These are phyloP conservation scores for Trinorchestia longiramus DNA, from an alignment of 1,140 invertebrate genomes.

Conservation along the genomic window DNA sequence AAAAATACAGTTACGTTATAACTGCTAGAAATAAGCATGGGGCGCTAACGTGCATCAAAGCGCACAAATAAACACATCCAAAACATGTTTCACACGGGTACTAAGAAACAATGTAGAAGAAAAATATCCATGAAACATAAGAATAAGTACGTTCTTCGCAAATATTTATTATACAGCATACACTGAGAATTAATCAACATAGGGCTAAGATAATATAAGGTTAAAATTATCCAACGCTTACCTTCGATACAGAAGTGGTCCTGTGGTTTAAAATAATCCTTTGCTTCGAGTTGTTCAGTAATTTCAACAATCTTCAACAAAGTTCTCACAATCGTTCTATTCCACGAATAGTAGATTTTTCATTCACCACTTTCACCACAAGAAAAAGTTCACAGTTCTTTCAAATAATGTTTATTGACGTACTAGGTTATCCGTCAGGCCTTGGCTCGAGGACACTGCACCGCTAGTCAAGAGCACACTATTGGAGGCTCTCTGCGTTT, in stretches of 20 bases:
- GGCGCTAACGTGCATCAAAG: neutral
- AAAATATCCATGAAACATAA: neutral
- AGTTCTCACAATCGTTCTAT: neutral
- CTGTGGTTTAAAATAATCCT: neutral
- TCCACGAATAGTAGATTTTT: neutral
- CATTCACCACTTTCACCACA: neutral
- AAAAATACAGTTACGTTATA: neutral
- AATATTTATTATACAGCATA: neutral
- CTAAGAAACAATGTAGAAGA: neutral
- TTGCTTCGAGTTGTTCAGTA: neutral
- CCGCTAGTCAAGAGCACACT: neutral
- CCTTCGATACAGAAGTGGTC: neutral
- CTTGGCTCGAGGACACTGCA: neutral
- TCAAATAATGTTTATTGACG: neutral
- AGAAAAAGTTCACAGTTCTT: neutral
- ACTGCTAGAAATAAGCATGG: too few relatives aligned
- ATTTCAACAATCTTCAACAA: neutral
- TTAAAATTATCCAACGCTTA: neutral
- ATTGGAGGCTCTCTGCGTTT: neutral
- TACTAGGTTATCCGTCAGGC: neutral
- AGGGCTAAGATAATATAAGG: neutral
- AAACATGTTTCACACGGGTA: neutral
- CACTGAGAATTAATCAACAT: neutral
- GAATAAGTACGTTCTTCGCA: neutral
- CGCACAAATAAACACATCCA: neutral